Conservation (phyloP, 2,113 vertebrate genomes). For the Dromaius novaehollandiae region DNA sequence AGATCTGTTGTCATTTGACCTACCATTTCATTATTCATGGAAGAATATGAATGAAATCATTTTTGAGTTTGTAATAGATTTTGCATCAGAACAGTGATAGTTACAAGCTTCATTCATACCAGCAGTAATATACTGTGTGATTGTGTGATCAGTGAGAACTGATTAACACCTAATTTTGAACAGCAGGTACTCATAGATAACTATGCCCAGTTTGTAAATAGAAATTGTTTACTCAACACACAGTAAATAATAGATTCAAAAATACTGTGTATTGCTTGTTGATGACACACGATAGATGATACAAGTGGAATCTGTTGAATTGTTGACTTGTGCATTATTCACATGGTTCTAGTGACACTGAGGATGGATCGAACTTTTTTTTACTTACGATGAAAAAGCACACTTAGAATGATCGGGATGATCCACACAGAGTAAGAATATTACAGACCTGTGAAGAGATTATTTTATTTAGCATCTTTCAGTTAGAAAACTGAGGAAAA, state of each 20-base stretch:
- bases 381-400: slow-evolving; percentile 70
- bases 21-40: neutral
- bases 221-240: neutral
- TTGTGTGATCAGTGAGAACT: neutral
- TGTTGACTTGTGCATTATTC: neutral
- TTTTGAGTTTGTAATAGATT: neutral
- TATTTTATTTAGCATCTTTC: neutral
- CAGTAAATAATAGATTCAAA: neutral
- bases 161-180: neutral
- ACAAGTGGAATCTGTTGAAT: neutral
- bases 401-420: slow-evolving; percentile 67
- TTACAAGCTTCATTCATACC: neutral
- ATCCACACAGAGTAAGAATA: slow-evolving; percentile 76
- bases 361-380: neutral
- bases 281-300: neutral
- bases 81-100: neutral
- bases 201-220: neutral
- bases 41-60: neutral
- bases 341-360: neutral
- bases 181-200: neutral
- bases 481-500: neutral
- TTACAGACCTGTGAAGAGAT: slow-evolving; percentile 69
- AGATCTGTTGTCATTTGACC: neutral
- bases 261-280: neutral
- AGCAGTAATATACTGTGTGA: neutral